A percentile compares a stretch with the other conserved stretches of the same genome.
These are phyloP conservation scores for Sarcoramphus papa DNA, from an alignment of 2,797 vertebrate species.

Conservation along the genomic window DNA sequence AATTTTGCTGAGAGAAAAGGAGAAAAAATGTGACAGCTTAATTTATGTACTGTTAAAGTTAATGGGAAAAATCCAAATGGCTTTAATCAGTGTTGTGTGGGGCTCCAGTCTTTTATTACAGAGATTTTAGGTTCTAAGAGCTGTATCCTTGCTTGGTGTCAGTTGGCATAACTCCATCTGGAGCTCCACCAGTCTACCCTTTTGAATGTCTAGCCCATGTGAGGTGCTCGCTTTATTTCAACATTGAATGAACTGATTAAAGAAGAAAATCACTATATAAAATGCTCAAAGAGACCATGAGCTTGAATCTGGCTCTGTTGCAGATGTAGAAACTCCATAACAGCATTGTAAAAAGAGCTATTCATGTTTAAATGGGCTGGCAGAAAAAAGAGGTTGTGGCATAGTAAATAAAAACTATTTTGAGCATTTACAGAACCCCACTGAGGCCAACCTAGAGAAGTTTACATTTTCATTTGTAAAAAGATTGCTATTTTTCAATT, in stretches of 20 bases:
- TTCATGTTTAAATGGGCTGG: neutral
- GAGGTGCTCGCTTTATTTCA: constrained; percentile 7
- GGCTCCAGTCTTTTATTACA: neutral
- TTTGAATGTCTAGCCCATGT: neutral
- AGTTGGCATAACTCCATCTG: neutral
- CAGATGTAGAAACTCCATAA: neutral
- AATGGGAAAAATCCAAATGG: neutral
- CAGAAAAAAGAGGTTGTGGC: neutral
- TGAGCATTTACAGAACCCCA: neutral
- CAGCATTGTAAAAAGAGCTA: neutral
- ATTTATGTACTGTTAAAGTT: neutral
- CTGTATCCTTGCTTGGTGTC: neutral
- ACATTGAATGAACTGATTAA: neutral
- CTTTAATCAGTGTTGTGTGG: neutral
- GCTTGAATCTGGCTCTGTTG: neutral
- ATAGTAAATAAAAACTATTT: constrained; percentile 5
- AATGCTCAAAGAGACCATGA: neutral
- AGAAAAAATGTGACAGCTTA: neutral
- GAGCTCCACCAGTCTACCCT: neutral
- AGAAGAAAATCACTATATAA: neutral
- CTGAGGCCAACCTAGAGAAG: neutral
- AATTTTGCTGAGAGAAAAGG: neutral
- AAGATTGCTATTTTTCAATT: neutral
- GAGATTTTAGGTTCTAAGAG: neutral
- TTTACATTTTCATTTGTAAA: neutral